Conservation (phyloP, 2,888 invertebrate species). For the Tyria jacobaeae region DNA sequence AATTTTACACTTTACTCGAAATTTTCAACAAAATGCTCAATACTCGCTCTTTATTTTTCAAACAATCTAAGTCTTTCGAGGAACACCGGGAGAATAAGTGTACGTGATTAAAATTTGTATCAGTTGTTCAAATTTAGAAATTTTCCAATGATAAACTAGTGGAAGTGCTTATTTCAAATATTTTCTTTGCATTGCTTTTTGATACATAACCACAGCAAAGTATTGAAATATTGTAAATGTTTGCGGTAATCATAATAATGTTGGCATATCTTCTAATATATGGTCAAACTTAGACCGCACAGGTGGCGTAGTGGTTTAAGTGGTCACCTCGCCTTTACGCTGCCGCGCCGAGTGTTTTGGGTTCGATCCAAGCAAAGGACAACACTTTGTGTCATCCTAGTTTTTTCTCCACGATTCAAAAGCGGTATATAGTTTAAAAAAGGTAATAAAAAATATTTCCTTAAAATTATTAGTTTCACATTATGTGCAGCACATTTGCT, state of each 20-base stretch:
- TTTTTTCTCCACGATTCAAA: no score
- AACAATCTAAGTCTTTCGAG: constrained; percentile 17
- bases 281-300: no score
- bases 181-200: constrained; percentile 1
- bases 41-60: constrained; percentile 18
- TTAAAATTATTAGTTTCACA: no score
- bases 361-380: no score
- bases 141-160: constrained; percentile 3
- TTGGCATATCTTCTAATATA: not conserved
- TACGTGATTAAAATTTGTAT: constrained; percentile 23
- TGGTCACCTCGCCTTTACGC: no score
- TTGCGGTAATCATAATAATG: not conserved
- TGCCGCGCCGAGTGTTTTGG: no score
- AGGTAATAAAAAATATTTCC: no score
- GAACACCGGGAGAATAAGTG: constrained; percentile 14
- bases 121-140: constrained; percentile 15
- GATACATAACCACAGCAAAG: not conserved
- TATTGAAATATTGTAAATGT: not conserved
- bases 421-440: no score
- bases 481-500: no score
- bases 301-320: no score
- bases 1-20: constrained; percentile 9
- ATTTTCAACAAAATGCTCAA: constrained; percentile 8
- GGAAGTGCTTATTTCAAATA: constrained; percentile 2
- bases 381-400: no score